phyloP scores from a whole-genome alignment of 2,113 vertebrate genomes.

The Columba janthina region DNA sequence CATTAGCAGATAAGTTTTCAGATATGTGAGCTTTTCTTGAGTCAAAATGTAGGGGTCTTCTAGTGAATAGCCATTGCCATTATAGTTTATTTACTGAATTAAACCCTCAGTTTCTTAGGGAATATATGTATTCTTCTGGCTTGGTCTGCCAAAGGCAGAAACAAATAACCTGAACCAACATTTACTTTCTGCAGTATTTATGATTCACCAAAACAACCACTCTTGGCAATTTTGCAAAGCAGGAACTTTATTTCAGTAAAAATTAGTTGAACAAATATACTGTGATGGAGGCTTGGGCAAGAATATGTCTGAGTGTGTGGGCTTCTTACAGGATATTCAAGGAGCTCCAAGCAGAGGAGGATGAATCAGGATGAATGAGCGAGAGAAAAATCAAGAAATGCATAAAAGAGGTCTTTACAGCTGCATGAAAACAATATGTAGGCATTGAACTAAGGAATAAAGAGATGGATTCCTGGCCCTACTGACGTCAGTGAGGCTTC shows the following conservation, averaged over 20 bases:
- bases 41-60: background rate
- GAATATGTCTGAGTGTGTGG: conserved; percentile 43
- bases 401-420: conserved; percentile 54
- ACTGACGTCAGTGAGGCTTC: background rate
- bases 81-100: background rate
- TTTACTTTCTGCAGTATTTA: conserved; percentile 65
- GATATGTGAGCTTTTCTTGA: background rate
- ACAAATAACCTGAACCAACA: conserved; percentile 48
- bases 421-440: conserved; percentile 54
- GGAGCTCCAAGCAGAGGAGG: conserved; percentile 53
- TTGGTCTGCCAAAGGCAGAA: conserved; percentile 28
- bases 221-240: conserved; percentile 45
- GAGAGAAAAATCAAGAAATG: conserved; percentile 51
- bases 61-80: background rate
- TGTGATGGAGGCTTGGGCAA: conserved; percentile 9
- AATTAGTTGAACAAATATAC: conserved; percentile 56
- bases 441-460: conserved; percentile 36
- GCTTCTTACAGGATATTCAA: conserved; percentile 59
- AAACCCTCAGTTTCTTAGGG: background rate
- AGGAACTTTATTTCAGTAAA: conserved; percentile 47
- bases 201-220: conserved; percentile 71
- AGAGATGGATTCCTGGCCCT: conserved; percentile 11
- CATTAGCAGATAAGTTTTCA: background rate
- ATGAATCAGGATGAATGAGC: conserved; percentile 63
- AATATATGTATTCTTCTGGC: background rate